These are phyloP conservation scores for Cyprinus carpio DNA, from an alignment of 2,113 vertebrate genomes.

Conservation along the genomic window DNA sequence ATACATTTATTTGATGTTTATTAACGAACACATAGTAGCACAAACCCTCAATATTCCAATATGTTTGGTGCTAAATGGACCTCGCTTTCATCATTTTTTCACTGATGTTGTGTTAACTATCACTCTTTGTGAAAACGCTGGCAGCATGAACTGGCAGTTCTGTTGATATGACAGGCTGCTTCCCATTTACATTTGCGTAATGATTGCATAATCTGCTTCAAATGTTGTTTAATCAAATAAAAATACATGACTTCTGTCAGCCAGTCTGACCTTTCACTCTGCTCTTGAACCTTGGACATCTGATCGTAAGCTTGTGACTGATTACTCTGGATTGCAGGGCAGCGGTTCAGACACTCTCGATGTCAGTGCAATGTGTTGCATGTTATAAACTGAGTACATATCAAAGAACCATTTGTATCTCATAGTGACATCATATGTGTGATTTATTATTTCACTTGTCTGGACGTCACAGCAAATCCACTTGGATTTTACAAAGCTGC, in stretches of 20 bases:
- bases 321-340: slow-evolving; percentile 15
- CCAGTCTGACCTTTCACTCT: too few relatives aligned
- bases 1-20: too few relatives aligned
- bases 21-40: neutral
- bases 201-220: too few relatives aligned
- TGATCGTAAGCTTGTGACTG: slow-evolving; percentile 36
- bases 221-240: too few relatives aligned
- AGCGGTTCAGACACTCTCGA: neutral
- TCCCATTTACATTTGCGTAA: too few relatives aligned
- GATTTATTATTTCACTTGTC: neutral
- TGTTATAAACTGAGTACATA: neutral
- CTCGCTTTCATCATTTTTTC: too few relatives aligned
- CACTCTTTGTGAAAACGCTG: too few relatives aligned
- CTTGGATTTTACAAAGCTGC: neutral
- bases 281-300: neutral
- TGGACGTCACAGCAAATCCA: neutral
- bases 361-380: slow-evolving; percentile 1
- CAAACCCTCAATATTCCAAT: neutral
- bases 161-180: too few relatives aligned
- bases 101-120: too few relatives aligned
- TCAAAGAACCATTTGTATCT: neutral
- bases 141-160: too few relatives aligned
- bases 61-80: too few relatives aligned
- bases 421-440: neutral
- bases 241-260: too few relatives aligned